phyloP scores from a whole-genome alignment of 2,888 invertebrate species.

The Dione juno region DNA sequence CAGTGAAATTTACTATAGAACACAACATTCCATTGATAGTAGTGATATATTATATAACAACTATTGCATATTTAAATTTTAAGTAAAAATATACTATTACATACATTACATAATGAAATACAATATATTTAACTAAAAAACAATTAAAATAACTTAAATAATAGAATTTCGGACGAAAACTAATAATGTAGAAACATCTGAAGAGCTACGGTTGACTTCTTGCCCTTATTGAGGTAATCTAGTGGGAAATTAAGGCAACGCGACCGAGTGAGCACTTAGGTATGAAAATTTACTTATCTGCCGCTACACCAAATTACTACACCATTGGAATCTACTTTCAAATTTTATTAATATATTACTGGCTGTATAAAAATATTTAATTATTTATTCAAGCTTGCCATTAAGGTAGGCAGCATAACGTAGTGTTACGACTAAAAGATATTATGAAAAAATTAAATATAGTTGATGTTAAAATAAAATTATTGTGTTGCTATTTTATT shows the following conservation, averaged over 20 bases:
- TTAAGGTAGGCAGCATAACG: neutral
- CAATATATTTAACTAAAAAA: too few relatives aligned
- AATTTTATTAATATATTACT: neutral
- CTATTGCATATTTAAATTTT: too few relatives aligned
- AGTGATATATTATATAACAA: too few relatives aligned
- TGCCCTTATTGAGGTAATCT: constrained; percentile 47
- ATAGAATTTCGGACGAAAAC: too few relatives aligned
- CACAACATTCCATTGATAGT: too few relatives aligned
- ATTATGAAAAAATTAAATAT: neutral
- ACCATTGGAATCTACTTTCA: neutral
- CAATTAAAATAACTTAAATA: too few relatives aligned
- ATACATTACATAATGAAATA: too few relatives aligned
- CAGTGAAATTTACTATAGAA: too few relatives aligned
- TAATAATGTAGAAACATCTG: constrained; percentile 41
- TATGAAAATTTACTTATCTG: constrained; percentile 28
- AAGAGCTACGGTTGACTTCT: constrained; percentile 42
- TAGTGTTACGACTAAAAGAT: neutral
- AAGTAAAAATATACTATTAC: too few relatives aligned
- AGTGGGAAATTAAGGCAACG: constrained; percentile 48
- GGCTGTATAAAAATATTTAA: neutral
- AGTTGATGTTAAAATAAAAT: neutral
- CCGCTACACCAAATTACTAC: constrained; percentile 5
- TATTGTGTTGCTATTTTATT: too few relatives aligned
- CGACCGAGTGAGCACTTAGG: constrained; percentile 44
- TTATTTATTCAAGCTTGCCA: neutral